These are phyloP conservation scores for Pelagia noctiluca DNA, from an alignment of 30 jellyfish, hydroid and myxozoan species.

Conservation along the genomic window DNA sequence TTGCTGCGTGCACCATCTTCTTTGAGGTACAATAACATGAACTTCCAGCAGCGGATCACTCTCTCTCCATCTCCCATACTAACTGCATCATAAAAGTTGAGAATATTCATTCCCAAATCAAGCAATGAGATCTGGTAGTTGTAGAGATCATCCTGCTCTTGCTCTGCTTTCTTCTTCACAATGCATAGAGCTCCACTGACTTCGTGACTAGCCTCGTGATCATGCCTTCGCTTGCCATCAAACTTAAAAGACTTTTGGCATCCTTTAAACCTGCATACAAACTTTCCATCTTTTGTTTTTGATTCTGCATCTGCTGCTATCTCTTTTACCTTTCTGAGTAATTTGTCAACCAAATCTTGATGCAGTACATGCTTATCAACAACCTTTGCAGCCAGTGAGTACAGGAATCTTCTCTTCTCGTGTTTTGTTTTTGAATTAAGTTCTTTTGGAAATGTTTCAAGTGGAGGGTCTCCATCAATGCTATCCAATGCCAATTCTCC, in stretches of 20 bases:
- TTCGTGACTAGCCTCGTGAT: neutral
- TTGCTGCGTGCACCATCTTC: constrained; percentile 13
- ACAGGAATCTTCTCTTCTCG: neutral
- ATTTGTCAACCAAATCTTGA: neutral
- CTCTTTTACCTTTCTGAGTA: neutral
- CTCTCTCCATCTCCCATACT: constrained; percentile 19
- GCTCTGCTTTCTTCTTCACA: neutral
- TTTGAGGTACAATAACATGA: constrained; percentile 4
- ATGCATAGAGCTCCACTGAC: constrained; percentile 2
- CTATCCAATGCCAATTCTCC: constrained; percentile 10
- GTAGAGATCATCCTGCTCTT: neutral
- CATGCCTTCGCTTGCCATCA: constrained; percentile 7
- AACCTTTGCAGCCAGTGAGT: constrained; percentile 6
- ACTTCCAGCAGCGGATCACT: constrained; percentile 16
- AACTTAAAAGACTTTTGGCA: constrained; percentile 14
- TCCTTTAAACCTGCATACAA: neutral
- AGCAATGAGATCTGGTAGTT: neutral
- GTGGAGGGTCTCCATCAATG: constrained; percentile 15
- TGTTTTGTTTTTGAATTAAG: neutral
- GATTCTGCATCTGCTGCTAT: constrained; percentile 1
- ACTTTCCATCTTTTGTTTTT: constrained; percentile 6
- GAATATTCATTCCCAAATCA: neutral
- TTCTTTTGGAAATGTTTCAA: neutral
- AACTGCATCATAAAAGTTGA: neutral
- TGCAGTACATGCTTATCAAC: constrained; percentile 7